Evolutionary conservation across 1,140 invertebrate species (phyloP).

Genomic region (Rhyzopertha dominica): DNA sequence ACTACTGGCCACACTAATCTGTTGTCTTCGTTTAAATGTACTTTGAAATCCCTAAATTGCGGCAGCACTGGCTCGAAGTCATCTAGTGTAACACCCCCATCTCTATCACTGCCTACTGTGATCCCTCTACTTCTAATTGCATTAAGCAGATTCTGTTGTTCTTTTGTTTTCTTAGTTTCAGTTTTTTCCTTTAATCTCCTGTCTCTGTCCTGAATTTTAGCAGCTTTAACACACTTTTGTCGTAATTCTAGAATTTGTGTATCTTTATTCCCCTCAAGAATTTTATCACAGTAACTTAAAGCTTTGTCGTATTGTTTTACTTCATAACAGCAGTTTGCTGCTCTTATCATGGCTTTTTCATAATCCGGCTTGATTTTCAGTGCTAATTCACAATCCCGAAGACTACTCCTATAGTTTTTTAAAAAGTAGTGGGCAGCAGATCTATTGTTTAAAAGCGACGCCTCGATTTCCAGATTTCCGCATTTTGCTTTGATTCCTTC

Average conservation of each 20-base stretch:
- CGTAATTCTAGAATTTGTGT: conserved; percentile 55
- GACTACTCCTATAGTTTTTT: conserved; percentile 70
- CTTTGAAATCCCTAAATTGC: conserved; percentile 54
- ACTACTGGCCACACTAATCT: conserved; percentile 74
- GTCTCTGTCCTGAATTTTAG: conserved; percentile 57
- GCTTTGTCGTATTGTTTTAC: conserved; percentile 67
- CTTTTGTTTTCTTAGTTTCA: conserved; percentile 52
- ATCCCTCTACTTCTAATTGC: conserved; percentile 53
- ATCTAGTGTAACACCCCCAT: conserved; percentile 40
- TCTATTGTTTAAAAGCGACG: conserved; percentile 86
- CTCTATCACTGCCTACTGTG: conserved; percentile 43
- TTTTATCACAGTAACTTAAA: conserved; percentile 66
- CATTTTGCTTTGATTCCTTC: conserved; percentile 82
- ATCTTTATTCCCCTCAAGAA: conserved; percentile 54
- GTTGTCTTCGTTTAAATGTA: conserved; percentile 54
- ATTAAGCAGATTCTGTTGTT: conserved; percentile 54
- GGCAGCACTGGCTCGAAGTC: conserved; percentile 59
- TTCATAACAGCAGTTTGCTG: conserved; percentile 66
- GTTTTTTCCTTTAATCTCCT: conserved; percentile 53
- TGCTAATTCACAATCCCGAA: conserved; percentile 72
- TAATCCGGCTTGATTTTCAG: conserved; percentile 73
- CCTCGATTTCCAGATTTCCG: conserved; percentile 67
- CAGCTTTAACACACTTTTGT: conserved; percentile 54
- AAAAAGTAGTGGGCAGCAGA: conserved; percentile 83
- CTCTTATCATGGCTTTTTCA: conserved; percentile 71